Evolutionary conservation across 2,113 vertebrate genomes (phyloP), one percentile per base, ranked within the genome.

Genomic region (Atherinomorus stipes): DNA sequence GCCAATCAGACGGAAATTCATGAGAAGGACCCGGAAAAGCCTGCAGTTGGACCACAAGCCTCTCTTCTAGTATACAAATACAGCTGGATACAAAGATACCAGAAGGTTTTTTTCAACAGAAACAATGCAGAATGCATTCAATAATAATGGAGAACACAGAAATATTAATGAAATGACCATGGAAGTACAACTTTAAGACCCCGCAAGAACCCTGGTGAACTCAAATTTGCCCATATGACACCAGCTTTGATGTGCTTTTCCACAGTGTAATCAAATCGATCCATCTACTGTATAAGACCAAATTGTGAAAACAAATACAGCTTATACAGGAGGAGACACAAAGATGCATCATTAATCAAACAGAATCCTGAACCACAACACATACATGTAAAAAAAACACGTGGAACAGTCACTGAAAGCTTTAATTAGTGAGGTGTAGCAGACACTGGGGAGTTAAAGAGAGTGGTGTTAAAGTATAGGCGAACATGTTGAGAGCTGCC

Each of bases 401-500:
- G 19, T 45, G 70, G 4, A 61, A 47, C 15, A 1, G 51, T 19
- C 28, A 59, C 28, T 53, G 22, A 76, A 67, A 64, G 53, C 49
- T 71, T 59, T 52, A 65, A 63, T 34, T 21, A 25, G 19, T 59
- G 31, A 49, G 57, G 7, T 77, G 34, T 3, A 49, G 10, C 42
- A 52, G 40, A 34, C 2, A 38, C 7, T 7, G 42, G 4, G 34
- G 25, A 47, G 25, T 25, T 38, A 42, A 10, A 45, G 8, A 69
- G 31, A 2, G 12, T 47, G 2, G 45, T 63, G 47, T 70, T 74
- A 51, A 64, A 73, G 18, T 7, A 34, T 9, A 7, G 28, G 25
- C n/a, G 50, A 65, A 73, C 81, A 23, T 69, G 65, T 83, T 70
- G 61, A 78, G 65, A 76, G 31, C 19, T 78, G 70, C 63, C 64